phyloP scores from a whole-genome alignment of 2,797 vertebrate genomes.

The Rhyacichthys aspro region DNA sequence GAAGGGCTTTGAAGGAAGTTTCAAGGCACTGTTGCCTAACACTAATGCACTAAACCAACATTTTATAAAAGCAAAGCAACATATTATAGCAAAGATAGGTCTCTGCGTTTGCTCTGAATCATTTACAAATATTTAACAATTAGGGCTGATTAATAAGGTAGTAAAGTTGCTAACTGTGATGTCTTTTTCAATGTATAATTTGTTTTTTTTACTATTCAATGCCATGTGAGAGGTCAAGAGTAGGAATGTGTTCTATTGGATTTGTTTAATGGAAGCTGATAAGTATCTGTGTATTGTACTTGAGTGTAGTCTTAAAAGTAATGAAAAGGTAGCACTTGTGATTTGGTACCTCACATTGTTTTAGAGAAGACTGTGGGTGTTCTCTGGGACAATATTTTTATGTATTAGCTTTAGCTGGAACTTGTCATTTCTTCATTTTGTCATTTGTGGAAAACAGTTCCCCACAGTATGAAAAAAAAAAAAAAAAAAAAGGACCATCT shows the following conservation, averaged over 20 bases:
- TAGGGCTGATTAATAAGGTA: slow-evolving; percentile 77
- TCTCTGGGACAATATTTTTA: slow-evolving; percentile 11
- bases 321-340: slow-evolving; percentile 54
- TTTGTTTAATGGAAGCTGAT: slow-evolving; percentile 38
- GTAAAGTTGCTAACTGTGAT: slow-evolving; percentile 71
- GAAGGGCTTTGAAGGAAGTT: slow-evolving; percentile 34
- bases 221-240: slow-evolving; percentile 20
- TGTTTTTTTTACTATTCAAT: slow-evolving; percentile 36
- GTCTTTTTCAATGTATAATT: slow-evolving; percentile 50
- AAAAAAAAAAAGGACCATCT: neutral
- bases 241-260: slow-evolving; percentile 36
- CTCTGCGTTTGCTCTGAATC: slow-evolving; percentile 28
- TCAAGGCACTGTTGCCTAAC: slow-evolving; percentile 33
- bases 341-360: slow-evolving; percentile 48
- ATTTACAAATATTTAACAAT: slow-evolving; percentile 54
- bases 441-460: neutral
- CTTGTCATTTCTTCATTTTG: slow-evolving; percentile 1
- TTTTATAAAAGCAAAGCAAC: slow-evolving; percentile 15
- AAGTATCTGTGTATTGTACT: slow-evolving; percentile 57
- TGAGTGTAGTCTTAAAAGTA: slow-evolving; percentile 54
- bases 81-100: slow-evolving; percentile 47
- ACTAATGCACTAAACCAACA: slow-evolving; percentile 40
- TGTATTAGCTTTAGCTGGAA: slow-evolving; percentile 5
- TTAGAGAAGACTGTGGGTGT: slow-evolving; percentile 3
- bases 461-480: too few relatives aligned